A percentile compares a stretch with the other conserved stretches of the same genome.
Evolutionary conservation across 2,888 invertebrate species (phyloP).

Genomic region (Drosophila planitibia): DNA sequence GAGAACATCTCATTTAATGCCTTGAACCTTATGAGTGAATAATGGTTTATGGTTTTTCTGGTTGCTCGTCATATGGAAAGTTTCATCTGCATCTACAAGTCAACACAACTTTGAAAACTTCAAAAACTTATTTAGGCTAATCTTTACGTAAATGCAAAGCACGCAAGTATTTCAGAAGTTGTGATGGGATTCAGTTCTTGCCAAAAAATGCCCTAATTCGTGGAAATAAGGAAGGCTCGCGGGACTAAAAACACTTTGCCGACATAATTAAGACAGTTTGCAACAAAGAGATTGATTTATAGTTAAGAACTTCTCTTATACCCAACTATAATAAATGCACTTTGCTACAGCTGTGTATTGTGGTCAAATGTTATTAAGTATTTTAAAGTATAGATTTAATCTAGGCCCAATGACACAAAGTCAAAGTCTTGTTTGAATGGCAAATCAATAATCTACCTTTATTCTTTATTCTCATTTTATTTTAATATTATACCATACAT

Average conservation of each 20-base stretch:
- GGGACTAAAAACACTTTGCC: neutral
- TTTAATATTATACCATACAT: neutral
- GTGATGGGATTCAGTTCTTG: neutral
- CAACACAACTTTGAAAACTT: neutral
- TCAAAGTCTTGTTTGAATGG: neutral
- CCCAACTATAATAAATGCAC: neutral
- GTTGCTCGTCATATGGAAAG: neutral
- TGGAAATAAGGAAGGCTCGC: neutral
- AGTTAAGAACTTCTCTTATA: neutral
- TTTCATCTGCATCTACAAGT: neutral
- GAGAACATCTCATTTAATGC: constrained; percentile 4
- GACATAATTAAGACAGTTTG: neutral
- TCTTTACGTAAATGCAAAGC: neutral
- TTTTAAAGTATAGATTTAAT: neutral
- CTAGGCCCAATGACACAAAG: neutral
- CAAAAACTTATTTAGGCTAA: neutral
- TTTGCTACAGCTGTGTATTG: neutral
- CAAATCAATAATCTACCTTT: neutral
- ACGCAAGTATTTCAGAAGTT: neutral
- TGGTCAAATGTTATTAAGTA: neutral
- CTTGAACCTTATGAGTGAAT: constrained; percentile 2
- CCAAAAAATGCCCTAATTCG: neutral
- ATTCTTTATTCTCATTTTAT: neutral
- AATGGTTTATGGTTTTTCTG: constrained; percentile 6
- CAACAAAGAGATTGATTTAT: neutral